phyloP scores from a whole-genome alignment of 1,140 invertebrate species.

The Drosophila gunungcola region DNA sequence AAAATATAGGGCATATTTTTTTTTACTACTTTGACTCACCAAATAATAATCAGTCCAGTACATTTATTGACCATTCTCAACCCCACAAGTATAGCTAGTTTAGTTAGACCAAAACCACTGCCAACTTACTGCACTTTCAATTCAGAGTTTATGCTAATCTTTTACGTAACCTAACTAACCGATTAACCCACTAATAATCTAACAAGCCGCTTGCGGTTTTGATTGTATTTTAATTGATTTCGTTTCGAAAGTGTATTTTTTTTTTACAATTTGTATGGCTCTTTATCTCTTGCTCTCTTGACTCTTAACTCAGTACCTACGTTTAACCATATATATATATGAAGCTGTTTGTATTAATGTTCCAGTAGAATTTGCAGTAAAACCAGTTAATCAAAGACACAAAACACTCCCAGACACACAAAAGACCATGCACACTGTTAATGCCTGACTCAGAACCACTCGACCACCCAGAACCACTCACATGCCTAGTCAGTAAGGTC shows the following conservation, averaged over 20 bases:
- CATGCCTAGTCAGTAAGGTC: constrained; percentile 55
- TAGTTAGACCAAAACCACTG: constrained; percentile 42
- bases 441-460: constrained; percentile 38
- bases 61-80: constrained; percentile 24
- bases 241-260: constrained; percentile 48
- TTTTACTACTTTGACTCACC: constrained; percentile 3
- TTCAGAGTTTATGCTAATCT: constrained; percentile 54
- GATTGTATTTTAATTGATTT: constrained; percentile 59
- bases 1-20: too few species aligned
- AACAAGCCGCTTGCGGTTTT: constrained; percentile 8
- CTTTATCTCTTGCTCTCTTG: constrained; percentile 29
- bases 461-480: constrained; percentile 39
- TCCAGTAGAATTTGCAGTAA: constrained; percentile 75
- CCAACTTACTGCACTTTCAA: constrained; percentile 57
- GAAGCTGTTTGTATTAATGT: constrained; percentile 55
- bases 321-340: constrained; percentile 44
- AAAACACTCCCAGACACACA: constrained; percentile 19
- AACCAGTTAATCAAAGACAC: constrained; percentile 48
- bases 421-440: constrained; percentile 26
- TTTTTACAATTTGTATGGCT: constrained; percentile 28
- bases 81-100: constrained; percentile 13
- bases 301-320: constrained; percentile 29
- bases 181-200: constrained; percentile 32
- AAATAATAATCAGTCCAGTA: neutral
- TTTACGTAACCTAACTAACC: constrained; percentile 47